Conservation (phyloP, 2,113 vertebrate genomes). For the Campylomormyrus tamandua region DNA sequence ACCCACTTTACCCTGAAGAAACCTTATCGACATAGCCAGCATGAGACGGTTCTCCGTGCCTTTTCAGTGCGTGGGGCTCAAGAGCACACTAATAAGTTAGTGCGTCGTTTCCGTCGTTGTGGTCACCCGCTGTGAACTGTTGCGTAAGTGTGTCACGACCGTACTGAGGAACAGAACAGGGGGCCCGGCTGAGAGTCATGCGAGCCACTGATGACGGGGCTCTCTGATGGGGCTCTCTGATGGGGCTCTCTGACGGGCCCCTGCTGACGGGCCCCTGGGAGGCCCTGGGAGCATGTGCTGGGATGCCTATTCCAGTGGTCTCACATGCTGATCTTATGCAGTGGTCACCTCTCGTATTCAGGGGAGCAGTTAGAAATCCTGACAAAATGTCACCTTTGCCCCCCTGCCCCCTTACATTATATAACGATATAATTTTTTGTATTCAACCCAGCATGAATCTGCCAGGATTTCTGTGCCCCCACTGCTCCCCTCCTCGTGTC, state of each 20-base stretch:
- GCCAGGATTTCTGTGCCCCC: background rate
- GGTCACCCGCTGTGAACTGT: background rate
- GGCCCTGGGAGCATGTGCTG: background rate
- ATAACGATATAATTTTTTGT: background rate
- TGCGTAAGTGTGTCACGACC: background rate
- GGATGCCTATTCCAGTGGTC: background rate
- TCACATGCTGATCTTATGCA: background rate
- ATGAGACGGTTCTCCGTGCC: background rate
- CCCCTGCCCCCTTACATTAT: background rate
- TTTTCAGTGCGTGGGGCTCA: background rate
- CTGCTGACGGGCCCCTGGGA: background rate
- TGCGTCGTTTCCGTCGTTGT: background rate
- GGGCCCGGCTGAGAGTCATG: background rate
- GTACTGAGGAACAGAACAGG: background rate
- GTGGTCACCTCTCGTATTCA: background rate
- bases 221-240: background rate
- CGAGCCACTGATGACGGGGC: background rate
- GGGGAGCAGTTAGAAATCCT: background rate
- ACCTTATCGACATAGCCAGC: background rate
- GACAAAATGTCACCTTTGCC: background rate
- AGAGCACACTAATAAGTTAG: background rate
- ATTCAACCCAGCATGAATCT: background rate
- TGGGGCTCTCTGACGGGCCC: background rate
- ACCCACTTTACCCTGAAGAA: background rate
- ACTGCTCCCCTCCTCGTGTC: background rate